Conservation (phyloP, 2,888 invertebrate genomes). For the Epinotia demarniana region DNA sequence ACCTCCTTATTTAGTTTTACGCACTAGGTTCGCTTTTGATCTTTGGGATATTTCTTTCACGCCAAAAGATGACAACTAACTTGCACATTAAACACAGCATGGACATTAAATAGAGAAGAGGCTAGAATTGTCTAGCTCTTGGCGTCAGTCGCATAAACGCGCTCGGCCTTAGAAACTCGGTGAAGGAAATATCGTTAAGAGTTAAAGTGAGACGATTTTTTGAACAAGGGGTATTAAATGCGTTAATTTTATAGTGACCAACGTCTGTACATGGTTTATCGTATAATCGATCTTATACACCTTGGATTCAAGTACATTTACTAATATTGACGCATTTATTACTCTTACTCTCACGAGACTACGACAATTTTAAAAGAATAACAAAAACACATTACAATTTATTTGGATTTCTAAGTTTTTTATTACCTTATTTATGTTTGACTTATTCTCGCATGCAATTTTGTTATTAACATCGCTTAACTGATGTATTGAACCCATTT, state of each 20-base stretch:
- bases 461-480: background rate
- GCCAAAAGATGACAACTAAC: background rate
- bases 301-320: background rate
- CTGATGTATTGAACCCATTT: background rate
- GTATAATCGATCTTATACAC: background rate
- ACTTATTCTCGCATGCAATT: background rate
- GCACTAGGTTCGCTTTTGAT: background rate
- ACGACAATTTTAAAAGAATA: background rate
- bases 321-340: background rate
- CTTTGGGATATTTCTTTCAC: background rate
- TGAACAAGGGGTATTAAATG: background rate
- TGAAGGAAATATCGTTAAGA: background rate
- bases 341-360: background rate
- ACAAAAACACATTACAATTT: background rate
- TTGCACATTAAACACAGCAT: no score
- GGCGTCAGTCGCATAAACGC: background rate
- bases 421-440: background rate
- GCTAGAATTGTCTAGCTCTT: background rate
- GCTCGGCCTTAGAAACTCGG: background rate
- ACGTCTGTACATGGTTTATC: background rate
- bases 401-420: background rate
- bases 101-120: background rate
- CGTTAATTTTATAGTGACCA: background rate
- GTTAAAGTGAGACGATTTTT: background rate
- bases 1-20: slow-evolving; percentile 56